Conservation (phyloP, 2,797 vertebrate genomes). For the Neosilurus mollespiculum region DNA sequence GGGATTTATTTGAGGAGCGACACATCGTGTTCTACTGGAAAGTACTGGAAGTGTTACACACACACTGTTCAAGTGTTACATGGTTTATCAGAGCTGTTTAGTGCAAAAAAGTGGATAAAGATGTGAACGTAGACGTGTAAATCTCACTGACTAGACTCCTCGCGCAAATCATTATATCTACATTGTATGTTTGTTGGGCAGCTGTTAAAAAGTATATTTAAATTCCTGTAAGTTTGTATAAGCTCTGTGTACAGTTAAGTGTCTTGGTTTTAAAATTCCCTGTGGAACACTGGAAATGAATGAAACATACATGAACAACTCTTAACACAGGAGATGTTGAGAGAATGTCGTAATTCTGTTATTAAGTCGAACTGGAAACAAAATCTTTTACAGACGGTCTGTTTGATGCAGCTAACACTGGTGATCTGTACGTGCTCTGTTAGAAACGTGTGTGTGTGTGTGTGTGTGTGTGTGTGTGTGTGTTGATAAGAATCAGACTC, state of each 20-base stretch:
- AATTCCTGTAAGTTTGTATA: constrained; percentile 23
- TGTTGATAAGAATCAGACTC: constrained; percentile 60
- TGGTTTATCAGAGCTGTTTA: constrained; percentile 35
- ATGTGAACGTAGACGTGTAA: not conserved
- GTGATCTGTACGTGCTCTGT: constrained; percentile 52
- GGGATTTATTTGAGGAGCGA: constrained; percentile 71
- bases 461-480: constrained; percentile 54
- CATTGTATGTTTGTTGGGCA: constrained; percentile 63
- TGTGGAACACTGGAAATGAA: constrained; percentile 33
- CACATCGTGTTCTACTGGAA: constrained; percentile 57
- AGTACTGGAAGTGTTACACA: constrained; percentile 48
- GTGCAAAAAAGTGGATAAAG: constrained; percentile 52
- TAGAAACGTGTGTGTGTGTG: constrained; percentile 56
- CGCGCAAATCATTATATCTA: constrained; percentile 38
- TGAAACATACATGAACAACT: not conserved
- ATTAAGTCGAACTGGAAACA: constrained; percentile 57
- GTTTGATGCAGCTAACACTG: constrained; percentile 54
- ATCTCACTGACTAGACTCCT: constrained; percentile 32
- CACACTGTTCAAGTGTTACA: constrained; percentile 24
- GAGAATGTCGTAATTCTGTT: constrained; percentile 11
- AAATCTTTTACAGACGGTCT: constrained; percentile 56
- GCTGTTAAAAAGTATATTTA: constrained; percentile 23
- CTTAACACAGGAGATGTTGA: not conserved
- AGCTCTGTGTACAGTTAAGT: not conserved
- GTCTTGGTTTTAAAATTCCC: constrained; percentile 16